Evolutionary conservation across 2,888 invertebrate genomes (phyloP), one percentile per base, ranked within the genome.

Genomic region (Chrysolina americana): DNA sequence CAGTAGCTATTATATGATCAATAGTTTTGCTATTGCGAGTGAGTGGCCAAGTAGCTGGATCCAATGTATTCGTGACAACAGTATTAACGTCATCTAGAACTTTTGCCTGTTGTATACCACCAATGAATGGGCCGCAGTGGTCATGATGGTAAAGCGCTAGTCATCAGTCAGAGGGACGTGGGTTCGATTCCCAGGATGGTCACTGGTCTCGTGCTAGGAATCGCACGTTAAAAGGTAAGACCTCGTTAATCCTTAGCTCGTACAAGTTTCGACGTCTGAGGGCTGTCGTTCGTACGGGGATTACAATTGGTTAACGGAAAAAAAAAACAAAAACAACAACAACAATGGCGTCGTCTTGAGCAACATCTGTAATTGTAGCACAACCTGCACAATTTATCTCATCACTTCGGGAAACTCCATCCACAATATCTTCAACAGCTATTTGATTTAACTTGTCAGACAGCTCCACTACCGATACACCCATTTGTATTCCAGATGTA

Each of bases 71-170:
- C 19, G n/a, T 5, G 62, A 62, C 19, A 19, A 62, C 62, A 62
- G 62, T 19, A 62, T 19, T 62, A 62, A 62, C n/a, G 62, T 62
- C 3, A 62, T 62, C 62, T 62, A 62, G 62, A 23, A 62, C 3
- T 62, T 62, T 15, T 62, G 5, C 17, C 17, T 56, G 56, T 41
- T 48, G 47, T 48, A 48, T 15, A 48, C 15, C 4, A n/a, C 47
- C 11, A 48, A 48, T 48, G n/a, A n/a, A n/a, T n/a, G n/a, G n/a
- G n/a, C n/a, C n/a, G n/a, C n/a, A n/a, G n/a, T n/a, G n/a, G n/a
- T n/a, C n/a, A n/a, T n/a, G n/a, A n/a, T n/a, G n/a, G n/a, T n/a
- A n/a, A n/a, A n/a, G n/a, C n/a, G n/a, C n/a, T n/a, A n/a, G n/a
- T n/a, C n/a, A n/a, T n/a, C n/a, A n/a, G n/a, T n/a, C n/a, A n/a